phyloP scores from a whole-genome alignment of 2,888 invertebrate species.

The Tetrapedia diversipes region DNA sequence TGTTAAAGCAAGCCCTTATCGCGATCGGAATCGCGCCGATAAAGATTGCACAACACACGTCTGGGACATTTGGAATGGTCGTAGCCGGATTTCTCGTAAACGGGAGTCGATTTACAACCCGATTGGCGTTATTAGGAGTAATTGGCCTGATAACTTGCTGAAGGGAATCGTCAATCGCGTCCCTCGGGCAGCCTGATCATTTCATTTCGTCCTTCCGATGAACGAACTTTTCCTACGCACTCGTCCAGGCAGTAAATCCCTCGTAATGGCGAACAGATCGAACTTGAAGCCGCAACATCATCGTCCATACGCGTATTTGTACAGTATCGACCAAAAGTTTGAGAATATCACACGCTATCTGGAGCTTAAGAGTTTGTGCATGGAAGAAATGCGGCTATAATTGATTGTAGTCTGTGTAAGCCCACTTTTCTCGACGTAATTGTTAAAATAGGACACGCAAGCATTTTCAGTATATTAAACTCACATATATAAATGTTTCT shows the following conservation, averaged over 20 bases:
- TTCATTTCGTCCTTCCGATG: background rate
- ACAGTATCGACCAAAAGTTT: no score
- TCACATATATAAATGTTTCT: no score
- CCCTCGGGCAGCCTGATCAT: background rate
- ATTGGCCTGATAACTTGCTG: slow-evolving; percentile 35
- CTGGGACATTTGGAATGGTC: background rate
- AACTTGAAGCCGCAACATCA: slow-evolving; percentile 12
- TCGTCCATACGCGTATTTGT: no score
- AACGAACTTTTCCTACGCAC: background rate
- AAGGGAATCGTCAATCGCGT: background rate
- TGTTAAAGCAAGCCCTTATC: slow-evolving; percentile 1
- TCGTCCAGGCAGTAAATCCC: background rate
- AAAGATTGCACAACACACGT: slow-evolving; percentile 9
- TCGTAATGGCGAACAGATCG: background rate
- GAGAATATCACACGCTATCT: no score
- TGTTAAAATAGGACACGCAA: no score
- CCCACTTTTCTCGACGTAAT: no score
- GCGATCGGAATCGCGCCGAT: slow-evolving; percentile 11
- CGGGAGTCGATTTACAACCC: slow-evolving; percentile 21
- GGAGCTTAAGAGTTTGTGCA: no score
- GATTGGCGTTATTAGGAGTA: slow-evolving; percentile 36
- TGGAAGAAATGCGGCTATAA: no score
- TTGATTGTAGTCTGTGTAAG: no score
- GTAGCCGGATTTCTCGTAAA: slow-evolving; percentile 16
- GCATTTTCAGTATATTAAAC: no score